Conservation (phyloP, 2,888 invertebrate genomes). For the Microdon myrmicae region DNA sequence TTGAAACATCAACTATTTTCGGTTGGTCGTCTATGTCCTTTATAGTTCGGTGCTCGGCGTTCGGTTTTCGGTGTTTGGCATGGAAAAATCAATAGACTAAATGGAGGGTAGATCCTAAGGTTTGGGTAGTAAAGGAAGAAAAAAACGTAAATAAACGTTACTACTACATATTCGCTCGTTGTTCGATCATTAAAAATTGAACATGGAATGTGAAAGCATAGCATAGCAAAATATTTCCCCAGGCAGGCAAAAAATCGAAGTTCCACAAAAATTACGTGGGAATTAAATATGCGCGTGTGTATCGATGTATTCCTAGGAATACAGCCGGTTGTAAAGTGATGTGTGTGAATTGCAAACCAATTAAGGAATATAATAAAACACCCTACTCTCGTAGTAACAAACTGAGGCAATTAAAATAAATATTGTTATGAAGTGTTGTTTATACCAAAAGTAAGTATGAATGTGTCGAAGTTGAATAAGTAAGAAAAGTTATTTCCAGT, state of each 20-base stretch:
- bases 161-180: conserved; percentile 7
- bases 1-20: no score
- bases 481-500: no score
- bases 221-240: conserved; percentile 16
- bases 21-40: neutral
- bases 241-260: conserved; percentile 39
- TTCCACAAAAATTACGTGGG: conserved; percentile 13
- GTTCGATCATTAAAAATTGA: conserved; percentile 32
- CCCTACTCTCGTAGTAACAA: neutral
- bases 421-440: no score
- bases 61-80: conserved; percentile 20
- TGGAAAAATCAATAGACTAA: conserved; percentile 46
- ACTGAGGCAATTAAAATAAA: no score
- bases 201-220: conserved; percentile 10
- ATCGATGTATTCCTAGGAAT: no score
- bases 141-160: conserved; percentile 9
- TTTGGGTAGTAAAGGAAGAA: no score
- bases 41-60: conserved; percentile 1
- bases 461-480: no score
- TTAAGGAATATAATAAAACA: neutral
- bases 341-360: neutral
- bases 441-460: no score
- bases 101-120: conserved; percentile 10
- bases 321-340: no score
- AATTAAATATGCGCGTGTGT: no score